Conservation (phyloP, 2,797 vertebrate species). For the Eulemur albifrons region DNA sequence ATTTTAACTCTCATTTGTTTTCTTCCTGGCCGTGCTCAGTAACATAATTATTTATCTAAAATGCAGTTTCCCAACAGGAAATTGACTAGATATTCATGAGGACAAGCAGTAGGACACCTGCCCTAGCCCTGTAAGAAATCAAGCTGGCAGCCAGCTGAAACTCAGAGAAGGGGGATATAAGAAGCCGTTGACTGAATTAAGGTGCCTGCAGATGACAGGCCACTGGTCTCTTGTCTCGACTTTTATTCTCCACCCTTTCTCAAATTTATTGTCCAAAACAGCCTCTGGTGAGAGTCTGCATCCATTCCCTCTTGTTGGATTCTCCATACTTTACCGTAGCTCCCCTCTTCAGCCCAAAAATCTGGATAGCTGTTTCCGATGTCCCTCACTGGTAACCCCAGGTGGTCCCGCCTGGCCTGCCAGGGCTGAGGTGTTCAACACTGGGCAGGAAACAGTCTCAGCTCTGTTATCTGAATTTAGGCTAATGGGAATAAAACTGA, state of each 20-base stretch:
- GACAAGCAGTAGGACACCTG: neutral
- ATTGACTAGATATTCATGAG: neutral
- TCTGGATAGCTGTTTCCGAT: neutral
- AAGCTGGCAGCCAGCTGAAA: neutral
- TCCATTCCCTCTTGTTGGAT: neutral
- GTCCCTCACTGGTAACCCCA: neutral
- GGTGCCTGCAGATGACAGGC: neutral
- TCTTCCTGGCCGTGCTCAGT: neutral
- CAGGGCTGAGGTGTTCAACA: neutral
- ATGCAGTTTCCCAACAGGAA: neutral
- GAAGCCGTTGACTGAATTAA: neutral
- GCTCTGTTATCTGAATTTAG: neutral
- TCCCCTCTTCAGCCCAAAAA: neutral
- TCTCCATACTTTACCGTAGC: neutral
- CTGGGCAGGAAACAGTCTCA: neutral
- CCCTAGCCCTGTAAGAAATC: neutral
- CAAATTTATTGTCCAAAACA: neutral
- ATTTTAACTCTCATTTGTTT: neutral
- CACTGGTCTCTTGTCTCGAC: neutral
- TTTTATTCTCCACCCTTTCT: neutral
- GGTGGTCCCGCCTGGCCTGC: neutral
- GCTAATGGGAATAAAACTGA: neutral
- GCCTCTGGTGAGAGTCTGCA: neutral
- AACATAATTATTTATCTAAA: slow-evolving; percentile 1
- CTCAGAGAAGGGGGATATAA: neutral